Conservation (phyloP, 2,888 invertebrate species). For the Blastobasis lacticolella region DNA sequence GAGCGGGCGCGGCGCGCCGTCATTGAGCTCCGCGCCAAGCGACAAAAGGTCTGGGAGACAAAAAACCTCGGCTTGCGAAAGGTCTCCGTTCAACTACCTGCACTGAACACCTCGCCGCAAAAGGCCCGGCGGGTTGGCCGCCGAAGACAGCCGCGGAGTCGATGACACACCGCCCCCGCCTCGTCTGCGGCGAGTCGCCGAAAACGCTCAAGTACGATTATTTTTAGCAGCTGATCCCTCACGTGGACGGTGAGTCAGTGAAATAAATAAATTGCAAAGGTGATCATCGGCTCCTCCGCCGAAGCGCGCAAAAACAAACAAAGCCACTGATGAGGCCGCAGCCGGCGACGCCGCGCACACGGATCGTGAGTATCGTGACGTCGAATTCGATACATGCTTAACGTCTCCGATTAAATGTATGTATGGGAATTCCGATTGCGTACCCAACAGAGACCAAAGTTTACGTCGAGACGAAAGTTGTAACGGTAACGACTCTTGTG, state of each 20-base stretch:
- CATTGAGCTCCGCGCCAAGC: conserved; percentile 26
- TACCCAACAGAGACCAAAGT: no score
- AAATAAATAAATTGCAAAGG: conserved; percentile 17
- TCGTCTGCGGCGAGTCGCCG: conserved; percentile 26
- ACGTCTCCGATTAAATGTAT: no score
- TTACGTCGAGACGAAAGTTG: no score
- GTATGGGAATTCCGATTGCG: no score
- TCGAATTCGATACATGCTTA: conserved; percentile 2
- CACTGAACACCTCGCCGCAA: conserved; percentile 33
- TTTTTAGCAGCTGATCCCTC: conserved; percentile 39
- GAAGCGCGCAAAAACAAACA: conserved; percentile 13
- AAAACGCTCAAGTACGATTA: conserved; percentile 23
- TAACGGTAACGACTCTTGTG: no score
- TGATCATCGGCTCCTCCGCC: conserved; percentile 3
- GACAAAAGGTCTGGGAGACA: conserved; percentile 35
- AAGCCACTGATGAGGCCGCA: conserved; percentile 10
- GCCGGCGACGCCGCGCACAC: neutral
- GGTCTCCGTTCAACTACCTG: conserved; percentile 50
- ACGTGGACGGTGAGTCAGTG: conserved; percentile 29
- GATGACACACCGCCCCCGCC: conserved; percentile 44
- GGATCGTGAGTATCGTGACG: neutral
- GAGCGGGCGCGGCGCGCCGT: conserved; percentile 17
- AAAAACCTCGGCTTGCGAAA: conserved; percentile 38
- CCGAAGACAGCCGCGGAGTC: conserved; percentile 16
- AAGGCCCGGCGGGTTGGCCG: conserved; percentile 27